Conservation (phyloP, 2,113 vertebrate genomes). For the Petrocephalus zakoni region DNA sequence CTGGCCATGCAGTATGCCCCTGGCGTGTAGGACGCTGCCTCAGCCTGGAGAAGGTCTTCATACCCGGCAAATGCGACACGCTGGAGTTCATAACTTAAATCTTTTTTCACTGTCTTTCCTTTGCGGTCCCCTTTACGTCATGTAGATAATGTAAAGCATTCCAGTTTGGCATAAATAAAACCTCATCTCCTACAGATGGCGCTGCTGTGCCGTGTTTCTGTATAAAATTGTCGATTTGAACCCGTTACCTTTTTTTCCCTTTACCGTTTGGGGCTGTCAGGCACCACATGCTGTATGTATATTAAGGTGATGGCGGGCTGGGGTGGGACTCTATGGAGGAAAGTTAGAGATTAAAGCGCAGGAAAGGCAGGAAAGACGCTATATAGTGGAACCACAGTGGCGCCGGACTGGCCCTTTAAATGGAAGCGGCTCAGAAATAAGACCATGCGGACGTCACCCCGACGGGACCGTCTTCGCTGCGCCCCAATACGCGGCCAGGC, state of each 20-base stretch:
- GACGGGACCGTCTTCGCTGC: neutral
- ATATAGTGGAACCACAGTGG: neutral
- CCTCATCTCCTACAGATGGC: neutral
- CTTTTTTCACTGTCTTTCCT: neutral
- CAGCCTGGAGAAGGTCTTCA: neutral
- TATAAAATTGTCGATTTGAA: neutral
- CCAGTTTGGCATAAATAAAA: conserved; percentile 7
- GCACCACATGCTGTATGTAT: neutral
- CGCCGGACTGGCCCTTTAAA: neutral
- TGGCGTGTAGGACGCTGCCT: conserved; percentile 52
- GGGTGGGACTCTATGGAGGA: neutral
- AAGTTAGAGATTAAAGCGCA: neutral
- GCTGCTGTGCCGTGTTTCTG: neutral
- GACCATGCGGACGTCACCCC: neutral
- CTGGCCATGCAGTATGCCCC: conserved; percentile 79
- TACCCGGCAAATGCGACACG: neutral
- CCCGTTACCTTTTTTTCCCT: neutral
- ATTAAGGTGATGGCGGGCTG: neutral
- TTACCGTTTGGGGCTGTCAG: neutral
- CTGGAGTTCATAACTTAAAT: neutral
- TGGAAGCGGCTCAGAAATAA: neutral
- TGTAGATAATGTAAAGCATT: conserved; percentile 10
- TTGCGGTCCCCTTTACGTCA: neutral
- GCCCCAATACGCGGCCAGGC: neutral
- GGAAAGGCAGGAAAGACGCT: neutral